Evolutionary conservation across 2,797 vertebrate species (phyloP), one percentile per base, ranked within the genome.

Genomic region (Paguma larvata): DNA sequence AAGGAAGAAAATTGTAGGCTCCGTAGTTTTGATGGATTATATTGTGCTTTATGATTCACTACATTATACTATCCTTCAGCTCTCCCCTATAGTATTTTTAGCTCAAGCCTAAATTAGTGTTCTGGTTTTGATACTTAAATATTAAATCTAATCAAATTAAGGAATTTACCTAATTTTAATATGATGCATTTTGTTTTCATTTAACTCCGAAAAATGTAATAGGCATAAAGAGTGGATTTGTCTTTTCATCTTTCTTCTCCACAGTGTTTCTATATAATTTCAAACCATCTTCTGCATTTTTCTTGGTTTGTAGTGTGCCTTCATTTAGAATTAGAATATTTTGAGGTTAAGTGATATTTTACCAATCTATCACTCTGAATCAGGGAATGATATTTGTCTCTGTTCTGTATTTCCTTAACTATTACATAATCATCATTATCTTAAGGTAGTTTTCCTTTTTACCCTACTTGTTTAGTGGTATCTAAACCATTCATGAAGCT

Each of bases 1-100:
- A 53, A 97, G 87, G 77, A 92, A 82, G 96, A 91, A 85, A 87
- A 96, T 30, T 59, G 80, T 72, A 97, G 67, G 32, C 46, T 93
- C 95, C 63, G 51, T 97, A 96, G 72, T 65, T 96, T 96, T 96
- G 94, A 97, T 96, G 75, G 93, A 97, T 83, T 95, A 92, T 91
- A 90, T 85, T 92, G 0, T 3, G 59, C 63, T 18, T 15, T 3
- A 0, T 95, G 91, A 95, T 94, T 98, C 92, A 73, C 94, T 89
- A 93, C 44, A 77, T 87, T 97, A 73, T 75, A 92, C 85, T 98
- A 75, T 85, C 94, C 84, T 96, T 94, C 67, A 77, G 62, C 32
- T 96, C 56, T 95, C 68, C 51, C 93, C 34, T 3, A 59, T 83
- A 94, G 16, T 97, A 94, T 87, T 91, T 95, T 91, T 93, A 95